Conservation (phyloP, 2,888 invertebrate genomes). For the Trichogramma dendrolimi region DNA sequence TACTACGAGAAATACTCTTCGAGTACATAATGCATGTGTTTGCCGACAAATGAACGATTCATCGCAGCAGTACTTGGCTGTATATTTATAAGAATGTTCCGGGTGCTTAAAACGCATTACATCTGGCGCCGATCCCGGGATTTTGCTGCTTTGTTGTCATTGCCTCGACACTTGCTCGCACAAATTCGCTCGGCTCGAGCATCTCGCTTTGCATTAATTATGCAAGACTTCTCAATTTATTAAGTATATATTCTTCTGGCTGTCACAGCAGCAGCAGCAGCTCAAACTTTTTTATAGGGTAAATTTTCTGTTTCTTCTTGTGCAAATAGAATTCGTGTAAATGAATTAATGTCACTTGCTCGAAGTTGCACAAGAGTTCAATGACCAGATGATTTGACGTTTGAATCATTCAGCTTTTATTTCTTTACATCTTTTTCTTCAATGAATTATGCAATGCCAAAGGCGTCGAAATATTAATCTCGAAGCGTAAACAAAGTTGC, state of each 20-base stretch:
- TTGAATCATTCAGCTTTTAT: no score
- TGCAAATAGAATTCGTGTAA: slow-evolving; percentile 20
- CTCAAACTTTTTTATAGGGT: slow-evolving; percentile 32
- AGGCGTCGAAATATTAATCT: no score
- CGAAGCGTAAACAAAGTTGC: no score
- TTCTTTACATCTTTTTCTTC: no score
- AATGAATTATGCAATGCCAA: no score
- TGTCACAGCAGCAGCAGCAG: background rate
- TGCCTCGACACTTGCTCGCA: slow-evolving; percentile 10
- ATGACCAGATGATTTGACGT: slow-evolving; percentile 12
- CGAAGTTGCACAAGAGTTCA: slow-evolving; percentile 21
- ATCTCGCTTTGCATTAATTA: slow-evolving; percentile 35
- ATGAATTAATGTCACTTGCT: slow-evolving; percentile 19
- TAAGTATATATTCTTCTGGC: slow-evolving; percentile 7
- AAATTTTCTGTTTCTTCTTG: slow-evolving; percentile 24
- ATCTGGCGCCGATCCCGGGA: slow-evolving; percentile 28
- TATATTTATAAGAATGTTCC: background rate
- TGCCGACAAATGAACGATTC: slow-evolving; percentile 5
- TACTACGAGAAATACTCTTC: background rate
- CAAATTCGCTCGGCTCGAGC: slow-evolving; percentile 19
- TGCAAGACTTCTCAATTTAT: slow-evolving; percentile 33
- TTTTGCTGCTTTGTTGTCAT: slow-evolving; percentile 12
- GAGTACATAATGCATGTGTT: background rate
- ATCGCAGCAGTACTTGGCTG: no score
- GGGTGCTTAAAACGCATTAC: slow-evolving; percentile 19